Base-by-base conservation (phyloP, 2,113 vertebrate species). In the Choloepus hoffmanni region DNA sequence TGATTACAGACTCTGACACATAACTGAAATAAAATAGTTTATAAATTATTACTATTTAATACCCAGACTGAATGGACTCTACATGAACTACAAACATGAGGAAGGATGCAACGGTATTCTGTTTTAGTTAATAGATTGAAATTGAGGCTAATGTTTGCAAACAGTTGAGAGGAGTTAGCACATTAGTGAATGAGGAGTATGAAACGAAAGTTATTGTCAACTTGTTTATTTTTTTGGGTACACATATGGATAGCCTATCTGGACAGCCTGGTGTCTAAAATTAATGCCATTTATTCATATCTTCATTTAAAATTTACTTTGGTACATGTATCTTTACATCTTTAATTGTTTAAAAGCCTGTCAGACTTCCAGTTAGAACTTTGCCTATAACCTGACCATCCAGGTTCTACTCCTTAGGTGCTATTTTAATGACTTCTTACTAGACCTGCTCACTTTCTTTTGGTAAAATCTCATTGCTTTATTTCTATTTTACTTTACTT, bases 21-120 rank as follows among this genome's bases (percentile, higher is more conserved):
- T 95, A 81, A 85, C 1, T 45, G 50, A 95, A 84, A 96, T 86
- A 48, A 72, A 88, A 67, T 85, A 2, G 89, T 67, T 89, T 78
- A 73, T 65, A 85, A 83, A 77, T 79, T 89, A 93, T 84, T 89
- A 81, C 21, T 83, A 13, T 55, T 83, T 21, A 62, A 5, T 30
- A 86, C 15, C 14, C 1, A 30, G 45, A 65, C 10, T 53, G 5
- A 89, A 78, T 72, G 23, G 72, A 21, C 7, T 15, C 7, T 62
- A n/a, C 10, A 48, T 62, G 8, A 2, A 78, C 24, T 40, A 4
- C 62, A 89, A 78, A 84, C 33, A 70, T 70, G 86, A 58, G 77
- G 30, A 86, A 90, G 3, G 24, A n/a, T 78, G 7, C 28, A 73
- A 21, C 58, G 23, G 23, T 74, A 19, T 26, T 89, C 14, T 76